Conservation (phyloP, 1,140 invertebrate species). For the Melitaea cinxia region DNA sequence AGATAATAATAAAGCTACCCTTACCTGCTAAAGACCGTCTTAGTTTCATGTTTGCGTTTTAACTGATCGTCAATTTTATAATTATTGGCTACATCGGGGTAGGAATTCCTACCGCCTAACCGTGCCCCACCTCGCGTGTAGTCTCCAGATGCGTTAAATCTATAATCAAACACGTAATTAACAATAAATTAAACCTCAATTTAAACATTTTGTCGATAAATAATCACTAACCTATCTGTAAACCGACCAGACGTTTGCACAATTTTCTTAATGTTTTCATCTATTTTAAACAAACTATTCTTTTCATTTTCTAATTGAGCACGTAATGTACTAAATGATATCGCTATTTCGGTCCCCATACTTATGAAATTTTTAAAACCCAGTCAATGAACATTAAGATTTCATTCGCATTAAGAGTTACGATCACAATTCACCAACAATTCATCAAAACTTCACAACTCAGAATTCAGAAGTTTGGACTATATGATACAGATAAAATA, state of each 20-base stretch:
- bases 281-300: slow-evolving; percentile 77
- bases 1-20: slow-evolving; percentile 11
- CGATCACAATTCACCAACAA: background rate
- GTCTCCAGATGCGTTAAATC: slow-evolving; percentile 70
- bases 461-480: background rate
- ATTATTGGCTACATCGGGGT: slow-evolving; percentile 57
- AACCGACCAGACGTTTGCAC: slow-evolving; percentile 76
- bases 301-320: slow-evolving; percentile 76
- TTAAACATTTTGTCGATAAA: background rate
- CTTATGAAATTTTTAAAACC: slow-evolving; percentile 35
- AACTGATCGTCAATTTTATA: slow-evolving; percentile 69
- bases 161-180: slow-evolving; percentile 41
- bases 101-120: slow-evolving; percentile 56
- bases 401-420: slow-evolving; percentile 19
- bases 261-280: slow-evolving; percentile 80
- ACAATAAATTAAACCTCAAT: slow-evolving; percentile 36
- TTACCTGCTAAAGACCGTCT: slow-evolving; percentile 80
- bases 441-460: too few relatives aligned
- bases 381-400: slow-evolving; percentile 17
- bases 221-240: slow-evolving; percentile 72
- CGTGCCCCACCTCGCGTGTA: slow-evolving; percentile 60
- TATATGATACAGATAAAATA: slow-evolving; percentile 14
- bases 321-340: slow-evolving; percentile 75
- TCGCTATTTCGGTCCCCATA: slow-evolving; percentile 77
- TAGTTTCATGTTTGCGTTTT: slow-evolving; percentile 77